Conservation (phyloP, 1,140 invertebrate genomes). For the Mactra quadrangularis region DNA sequence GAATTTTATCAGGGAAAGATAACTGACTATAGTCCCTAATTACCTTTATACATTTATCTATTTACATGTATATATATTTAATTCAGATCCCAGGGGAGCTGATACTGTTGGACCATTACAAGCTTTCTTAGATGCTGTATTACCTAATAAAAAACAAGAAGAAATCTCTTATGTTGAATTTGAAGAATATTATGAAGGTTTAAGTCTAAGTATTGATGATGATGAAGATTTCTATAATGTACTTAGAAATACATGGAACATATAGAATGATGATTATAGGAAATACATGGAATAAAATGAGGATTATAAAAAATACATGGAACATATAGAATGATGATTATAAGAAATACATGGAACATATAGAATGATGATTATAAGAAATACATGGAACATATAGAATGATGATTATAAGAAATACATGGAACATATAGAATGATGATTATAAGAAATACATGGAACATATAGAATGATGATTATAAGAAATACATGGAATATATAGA, state of each 20-base stretch:
- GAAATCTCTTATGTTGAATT: slow-evolving; percentile 80
- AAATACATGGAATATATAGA: too few species aligned
- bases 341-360: not conserved
- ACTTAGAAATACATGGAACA: slow-evolving; percentile 82
- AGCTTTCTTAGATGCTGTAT: slow-evolving; percentile 76
- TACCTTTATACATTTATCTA: too few species aligned
- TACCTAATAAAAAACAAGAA: slow-evolving; percentile 70
- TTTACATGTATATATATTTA: too few species aligned
- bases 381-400: too few species aligned
- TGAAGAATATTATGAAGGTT: slow-evolving; percentile 83
- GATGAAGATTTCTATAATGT: slow-evolving; percentile 82
- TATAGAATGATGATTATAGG: slow-evolving; percentile 55
- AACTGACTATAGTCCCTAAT: too few species aligned
- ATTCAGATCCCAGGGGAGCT: slow-evolving; percentile 11
- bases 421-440: too few species aligned
- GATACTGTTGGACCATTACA: slow-evolving; percentile 58
- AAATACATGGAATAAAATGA: too few species aligned
- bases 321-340: not conserved
- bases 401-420: too few species aligned
- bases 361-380: not conserved
- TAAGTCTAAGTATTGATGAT: slow-evolving; percentile 78
- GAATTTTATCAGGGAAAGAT: too few species aligned
- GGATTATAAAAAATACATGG: too few species aligned
- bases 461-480: too few species aligned
- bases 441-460: too few species aligned